Evolutionary conservation across 2,113 vertebrate species (phyloP).

Genomic region (Tringa solitaria): DNA sequence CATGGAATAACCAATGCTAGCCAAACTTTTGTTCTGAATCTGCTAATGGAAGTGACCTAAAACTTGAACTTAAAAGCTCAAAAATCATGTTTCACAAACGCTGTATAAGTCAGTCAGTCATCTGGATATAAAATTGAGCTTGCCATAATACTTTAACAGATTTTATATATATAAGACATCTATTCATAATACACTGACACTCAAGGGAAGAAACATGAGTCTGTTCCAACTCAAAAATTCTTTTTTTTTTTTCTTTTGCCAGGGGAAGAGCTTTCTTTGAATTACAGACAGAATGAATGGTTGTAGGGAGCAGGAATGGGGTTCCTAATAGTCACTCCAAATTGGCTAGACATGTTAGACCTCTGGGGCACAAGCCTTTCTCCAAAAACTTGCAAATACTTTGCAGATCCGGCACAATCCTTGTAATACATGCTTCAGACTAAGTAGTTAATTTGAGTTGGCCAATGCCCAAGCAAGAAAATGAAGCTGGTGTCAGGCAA

Average conservation of each 20-base stretch:
- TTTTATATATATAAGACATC: not conserved
- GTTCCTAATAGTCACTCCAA: not conserved
- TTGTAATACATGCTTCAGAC: not conserved
- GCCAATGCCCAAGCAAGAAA: slow-evolving; percentile 11
- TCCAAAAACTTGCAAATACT: not conserved
- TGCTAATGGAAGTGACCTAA: not conserved
- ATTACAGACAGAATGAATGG: not conserved
- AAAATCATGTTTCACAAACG: slow-evolving; percentile 2
- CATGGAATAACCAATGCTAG: not conserved
- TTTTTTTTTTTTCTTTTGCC: not conserved
- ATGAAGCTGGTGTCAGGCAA: slow-evolving; percentile 5
- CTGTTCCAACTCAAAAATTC: not conserved
- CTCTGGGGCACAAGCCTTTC: not conserved
- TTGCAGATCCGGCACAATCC: not conserved
- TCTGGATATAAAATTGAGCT: not conserved
- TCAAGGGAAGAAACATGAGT: not conserved
- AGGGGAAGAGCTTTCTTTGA: not conserved
- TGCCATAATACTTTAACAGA: not conserved
- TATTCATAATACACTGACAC: slow-evolving; percentile 14
- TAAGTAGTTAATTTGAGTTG: not conserved
- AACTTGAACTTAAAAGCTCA: slow-evolving; percentile 9
- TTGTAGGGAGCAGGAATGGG: not conserved
- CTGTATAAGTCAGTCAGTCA: not conserved
- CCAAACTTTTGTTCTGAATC: not conserved
- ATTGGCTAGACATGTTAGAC: not conserved